phyloP scores from a whole-genome alignment of 2,888 invertebrate genomes.

The Chymomyza fuscimana region DNA sequence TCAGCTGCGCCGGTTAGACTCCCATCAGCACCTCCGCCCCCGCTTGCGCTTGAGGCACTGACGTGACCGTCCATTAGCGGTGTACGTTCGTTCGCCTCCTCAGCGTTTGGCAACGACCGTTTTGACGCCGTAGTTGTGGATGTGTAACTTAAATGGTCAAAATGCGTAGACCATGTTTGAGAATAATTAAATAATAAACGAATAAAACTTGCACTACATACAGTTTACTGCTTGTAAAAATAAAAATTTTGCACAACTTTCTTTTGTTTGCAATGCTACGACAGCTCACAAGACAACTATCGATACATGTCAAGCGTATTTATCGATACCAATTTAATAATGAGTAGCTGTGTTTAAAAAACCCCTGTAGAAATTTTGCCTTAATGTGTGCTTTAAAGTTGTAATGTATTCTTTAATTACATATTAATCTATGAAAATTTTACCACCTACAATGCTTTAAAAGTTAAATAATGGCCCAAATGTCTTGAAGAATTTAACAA shows the following conservation, averaged over 20 bases:
- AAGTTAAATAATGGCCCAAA: background rate
- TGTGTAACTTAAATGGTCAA: background rate
- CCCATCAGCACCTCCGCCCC: slow-evolving; percentile 35
- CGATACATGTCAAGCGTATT: background rate
- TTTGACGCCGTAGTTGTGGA: slow-evolving; percentile 58
- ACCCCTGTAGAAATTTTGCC: background rate
- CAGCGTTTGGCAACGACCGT: slow-evolving; percentile 51
- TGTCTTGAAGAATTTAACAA: background rate
- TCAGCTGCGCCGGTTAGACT: slow-evolving; percentile 57
- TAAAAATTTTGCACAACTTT: background rate
- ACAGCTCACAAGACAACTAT: background rate
- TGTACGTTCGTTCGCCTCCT: slow-evolving; percentile 83
- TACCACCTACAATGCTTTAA: background rate
- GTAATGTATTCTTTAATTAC: background rate
- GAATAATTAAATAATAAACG: background rate
- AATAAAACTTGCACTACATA: background rate
- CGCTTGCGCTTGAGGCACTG: slow-evolving; percentile 53
- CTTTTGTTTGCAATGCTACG: background rate
- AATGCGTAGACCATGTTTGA: background rate
- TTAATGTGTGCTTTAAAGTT: background rate
- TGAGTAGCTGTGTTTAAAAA: background rate
- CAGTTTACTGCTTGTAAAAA: background rate
- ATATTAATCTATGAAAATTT: background rate
- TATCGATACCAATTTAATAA: background rate
- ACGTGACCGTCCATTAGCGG: slow-evolving; percentile 92